These are phyloP conservation scores for Rhynchotus rufescens DNA, from an alignment of 2,797 vertebrate species.

Conservation along the genomic window DNA sequence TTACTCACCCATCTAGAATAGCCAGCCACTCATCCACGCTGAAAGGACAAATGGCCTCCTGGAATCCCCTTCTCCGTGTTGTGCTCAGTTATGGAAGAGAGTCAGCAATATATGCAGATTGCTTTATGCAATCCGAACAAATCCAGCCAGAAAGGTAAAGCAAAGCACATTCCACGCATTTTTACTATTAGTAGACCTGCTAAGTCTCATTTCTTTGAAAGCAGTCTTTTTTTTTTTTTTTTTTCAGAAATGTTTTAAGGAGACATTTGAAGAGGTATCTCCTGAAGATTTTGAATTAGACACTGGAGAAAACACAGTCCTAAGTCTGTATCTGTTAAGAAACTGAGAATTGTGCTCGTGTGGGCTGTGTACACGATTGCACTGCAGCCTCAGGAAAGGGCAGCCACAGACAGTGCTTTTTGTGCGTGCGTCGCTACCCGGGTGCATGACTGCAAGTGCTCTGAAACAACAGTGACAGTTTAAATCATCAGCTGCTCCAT, in stretches of 20 bases:
- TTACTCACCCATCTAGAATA: not conserved
- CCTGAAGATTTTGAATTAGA: not conserved
- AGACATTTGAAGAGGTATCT: not conserved
- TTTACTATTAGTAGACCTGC: not conserved
- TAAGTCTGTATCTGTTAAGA: not conserved
- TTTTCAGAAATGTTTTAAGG: not conserved
- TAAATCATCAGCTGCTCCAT: not conserved
- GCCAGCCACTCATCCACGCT: not conserved
- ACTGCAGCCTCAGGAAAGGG: not conserved
- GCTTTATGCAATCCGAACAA: not conserved
- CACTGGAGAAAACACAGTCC: not conserved
- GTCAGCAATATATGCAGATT: not conserved
- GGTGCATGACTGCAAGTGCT: not conserved
- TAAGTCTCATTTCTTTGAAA: not conserved
- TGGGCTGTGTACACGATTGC: not conserved
- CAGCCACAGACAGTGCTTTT: not conserved
- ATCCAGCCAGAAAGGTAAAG: not conserved
- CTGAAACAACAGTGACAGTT: not conserved
- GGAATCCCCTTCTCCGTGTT: not conserved
- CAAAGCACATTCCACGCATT: not conserved
- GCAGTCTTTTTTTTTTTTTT: not conserved
- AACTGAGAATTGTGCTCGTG: not conserved
- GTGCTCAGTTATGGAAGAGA: not conserved
- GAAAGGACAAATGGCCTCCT: not conserved
- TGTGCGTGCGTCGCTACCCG: accelerated